Evolutionary conservation across 2,888 invertebrate species (phyloP).

Genomic region (Cryptocephalus moraei): DNA sequence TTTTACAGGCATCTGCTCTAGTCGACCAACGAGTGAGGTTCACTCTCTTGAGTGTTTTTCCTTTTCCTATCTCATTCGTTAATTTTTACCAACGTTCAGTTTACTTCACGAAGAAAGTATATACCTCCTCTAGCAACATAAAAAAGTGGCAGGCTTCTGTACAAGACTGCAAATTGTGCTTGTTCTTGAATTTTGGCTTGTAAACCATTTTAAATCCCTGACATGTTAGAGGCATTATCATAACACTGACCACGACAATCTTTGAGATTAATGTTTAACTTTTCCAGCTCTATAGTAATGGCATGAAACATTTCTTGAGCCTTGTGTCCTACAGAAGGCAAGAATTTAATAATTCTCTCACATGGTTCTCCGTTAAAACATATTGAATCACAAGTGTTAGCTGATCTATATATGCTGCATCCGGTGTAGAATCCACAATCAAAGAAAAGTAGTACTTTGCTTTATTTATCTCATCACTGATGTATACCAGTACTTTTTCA

Average conservation of each 20-base stretch:
- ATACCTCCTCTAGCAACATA: conserved; percentile 5
- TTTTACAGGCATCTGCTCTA: conserved; percentile 12
- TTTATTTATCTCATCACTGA: conserved; percentile 4
- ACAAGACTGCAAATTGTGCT: conserved; percentile 15
- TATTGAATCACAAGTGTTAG: conserved; percentile 4
- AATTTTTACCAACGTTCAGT: too few species aligned
- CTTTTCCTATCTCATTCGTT: too few species aligned
- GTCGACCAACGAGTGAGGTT: too few species aligned
- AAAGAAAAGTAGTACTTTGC: conserved; percentile 3
- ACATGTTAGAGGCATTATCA: too few species aligned
- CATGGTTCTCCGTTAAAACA: conserved; percentile 4
- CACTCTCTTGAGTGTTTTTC: too few species aligned
- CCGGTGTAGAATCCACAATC: too few species aligned
- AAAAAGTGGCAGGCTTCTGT: conserved; percentile 14
- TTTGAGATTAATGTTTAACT: background rate
- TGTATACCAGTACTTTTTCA: conserved; percentile 3
- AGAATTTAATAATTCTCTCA: background rate
- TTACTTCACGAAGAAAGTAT: conserved; percentile 8
- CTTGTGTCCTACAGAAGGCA: too few species aligned
- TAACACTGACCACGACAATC: conserved; percentile 20
- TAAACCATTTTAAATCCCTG: too few species aligned
- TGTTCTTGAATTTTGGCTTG: too few species aligned
- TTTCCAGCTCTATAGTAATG: conserved; percentile 3
- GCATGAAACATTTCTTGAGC: background rate
- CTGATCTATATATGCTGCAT: conserved; percentile 3